Evolutionary conservation across 2,888 invertebrate genomes (phyloP).

Genomic region (Scaptodrosophila latifasciaeformis): DNA sequence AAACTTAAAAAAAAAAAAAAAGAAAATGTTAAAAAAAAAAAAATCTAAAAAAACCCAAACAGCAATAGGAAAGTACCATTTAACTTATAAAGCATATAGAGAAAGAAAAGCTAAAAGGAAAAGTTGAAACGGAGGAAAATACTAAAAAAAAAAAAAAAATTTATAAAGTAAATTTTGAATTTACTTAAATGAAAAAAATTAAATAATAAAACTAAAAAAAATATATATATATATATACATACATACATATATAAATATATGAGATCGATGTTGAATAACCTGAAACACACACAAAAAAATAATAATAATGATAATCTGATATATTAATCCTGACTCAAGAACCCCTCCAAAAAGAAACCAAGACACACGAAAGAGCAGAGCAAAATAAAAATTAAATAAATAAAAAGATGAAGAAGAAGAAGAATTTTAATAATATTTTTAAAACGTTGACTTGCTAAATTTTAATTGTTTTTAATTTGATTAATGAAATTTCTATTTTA

Average conservation of each 20-base stretch:
- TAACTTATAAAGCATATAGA: conserved; percentile 51
- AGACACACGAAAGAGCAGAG: conserved; percentile 28
- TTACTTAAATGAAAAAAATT: conserved; percentile 41
- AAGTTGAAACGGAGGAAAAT: conserved; percentile 12
- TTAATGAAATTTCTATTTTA: no score
- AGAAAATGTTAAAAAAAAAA: conserved; percentile 13
- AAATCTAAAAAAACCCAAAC: conserved; percentile 39
- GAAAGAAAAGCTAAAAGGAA: conserved; percentile 30
- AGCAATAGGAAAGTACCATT: conserved; percentile 59
- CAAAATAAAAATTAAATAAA: conserved; percentile 4
- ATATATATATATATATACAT: no score
- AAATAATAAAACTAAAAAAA: no score
- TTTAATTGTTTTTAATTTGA: no score
- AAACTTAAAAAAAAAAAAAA: conserved; percentile 31
- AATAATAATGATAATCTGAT: no score
- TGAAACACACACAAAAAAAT: conserved; percentile 29
- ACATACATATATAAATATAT: no score
- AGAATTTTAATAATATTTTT: no score
- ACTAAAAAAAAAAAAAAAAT: conserved; percentile 11
- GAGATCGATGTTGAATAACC: conserved; percentile 51
- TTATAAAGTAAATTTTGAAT: conserved; percentile 35
- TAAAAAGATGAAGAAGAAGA: background rate
- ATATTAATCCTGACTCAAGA: no score
- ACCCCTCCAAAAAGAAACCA: conserved; percentile 11
- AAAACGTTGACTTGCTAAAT: no score